A percentile compares a stretch with the other conserved stretches of the same genome.
These are phyloP conservation scores for Pectinophora gossypiella DNA, from an alignment of 1,140 invertebrate species.

Conservation along the genomic window DNA sequence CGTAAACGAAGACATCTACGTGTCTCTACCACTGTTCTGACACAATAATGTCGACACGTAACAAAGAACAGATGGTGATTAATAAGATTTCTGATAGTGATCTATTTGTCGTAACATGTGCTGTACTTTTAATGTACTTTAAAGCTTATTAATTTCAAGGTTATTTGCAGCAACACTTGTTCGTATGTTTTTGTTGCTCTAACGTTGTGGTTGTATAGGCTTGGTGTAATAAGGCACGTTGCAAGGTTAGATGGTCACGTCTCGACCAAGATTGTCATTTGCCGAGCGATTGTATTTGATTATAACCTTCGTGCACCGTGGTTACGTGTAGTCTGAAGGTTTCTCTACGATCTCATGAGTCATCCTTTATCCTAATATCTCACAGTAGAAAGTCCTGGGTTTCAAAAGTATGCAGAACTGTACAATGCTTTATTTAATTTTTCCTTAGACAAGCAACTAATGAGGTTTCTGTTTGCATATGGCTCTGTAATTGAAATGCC, in stretches of 20 bases:
- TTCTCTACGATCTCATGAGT: not conserved
- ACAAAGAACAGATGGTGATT: too few relatives aligned
- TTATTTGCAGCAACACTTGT: not conserved
- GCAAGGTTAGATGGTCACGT: slow-evolving; percentile 22
- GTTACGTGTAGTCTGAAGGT: slow-evolving; percentile 2
- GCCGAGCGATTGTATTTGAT: slow-evolving; percentile 28
- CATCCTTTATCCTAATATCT: too few relatives aligned
- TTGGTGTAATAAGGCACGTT: slow-evolving; percentile 16
- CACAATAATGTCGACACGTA: too few relatives aligned
- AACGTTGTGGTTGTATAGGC: not conserved
- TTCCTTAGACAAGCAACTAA: too few relatives aligned
- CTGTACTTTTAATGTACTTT: not conserved
- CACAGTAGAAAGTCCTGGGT: too few relatives aligned
- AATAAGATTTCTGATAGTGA: too few relatives aligned
- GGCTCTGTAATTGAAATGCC: too few relatives aligned
- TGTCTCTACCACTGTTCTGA: too few relatives aligned
- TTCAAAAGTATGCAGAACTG: too few relatives aligned
- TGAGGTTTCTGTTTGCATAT: too few relatives aligned
- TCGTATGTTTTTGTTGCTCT: slow-evolving; percentile 1
- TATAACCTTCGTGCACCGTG: slow-evolving; percentile 19
- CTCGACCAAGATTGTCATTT: slow-evolving; percentile 18
- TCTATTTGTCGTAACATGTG: not conserved
- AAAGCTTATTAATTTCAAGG: not conserved
- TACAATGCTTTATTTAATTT: too few relatives aligned
- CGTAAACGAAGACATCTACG: too few relatives aligned